phyloP scores from a whole-genome alignment of 2,888 invertebrate species.

The Drosophila incognita region DNA sequence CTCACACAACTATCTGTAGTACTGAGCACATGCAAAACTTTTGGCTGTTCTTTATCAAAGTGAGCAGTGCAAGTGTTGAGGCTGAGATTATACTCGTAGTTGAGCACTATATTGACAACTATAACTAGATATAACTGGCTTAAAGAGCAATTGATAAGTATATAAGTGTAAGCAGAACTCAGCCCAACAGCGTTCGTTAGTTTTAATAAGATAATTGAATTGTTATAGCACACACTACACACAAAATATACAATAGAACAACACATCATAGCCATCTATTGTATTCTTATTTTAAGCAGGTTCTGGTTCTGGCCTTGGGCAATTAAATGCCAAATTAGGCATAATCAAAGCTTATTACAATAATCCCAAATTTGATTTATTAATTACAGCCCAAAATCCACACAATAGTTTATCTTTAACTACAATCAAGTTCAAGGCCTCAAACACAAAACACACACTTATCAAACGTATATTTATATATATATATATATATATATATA shows the following conservation, averaged over 20 bases:
- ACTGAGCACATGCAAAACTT: constrained; percentile 8
- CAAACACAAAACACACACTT: constrained; percentile 1
- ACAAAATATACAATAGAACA: neutral
- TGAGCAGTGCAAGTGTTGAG: constrained; percentile 5
- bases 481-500: neutral
- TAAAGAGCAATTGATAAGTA: neutral
- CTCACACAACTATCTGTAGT: constrained; percentile 2
- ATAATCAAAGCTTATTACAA: constrained; percentile 33
- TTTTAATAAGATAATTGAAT: constrained; percentile 10
- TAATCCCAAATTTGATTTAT: constrained; percentile 37
- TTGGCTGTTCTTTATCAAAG: constrained; percentile 7
- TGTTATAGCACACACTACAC: neutral
- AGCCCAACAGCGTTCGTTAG: no score
- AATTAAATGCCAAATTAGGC: constrained; percentile 21
- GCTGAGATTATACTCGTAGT: neutral
- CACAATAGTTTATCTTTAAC: constrained; percentile 25
- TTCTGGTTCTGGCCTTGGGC: constrained; percentile 19
- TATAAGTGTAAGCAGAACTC: neutral
- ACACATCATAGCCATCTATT: constrained; percentile 2
- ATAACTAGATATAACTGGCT: neutral
- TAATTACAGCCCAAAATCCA: constrained; percentile 36
- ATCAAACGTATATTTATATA: neutral
- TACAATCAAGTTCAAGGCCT: constrained; percentile 43
- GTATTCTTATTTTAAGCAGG: constrained; percentile 16
- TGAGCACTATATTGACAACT: neutral